Evolutionary conservation across 1,140 invertebrate genomes (phyloP), one percentile per base, ranked within the genome.

Genomic region (Halesus radiatus): DNA sequence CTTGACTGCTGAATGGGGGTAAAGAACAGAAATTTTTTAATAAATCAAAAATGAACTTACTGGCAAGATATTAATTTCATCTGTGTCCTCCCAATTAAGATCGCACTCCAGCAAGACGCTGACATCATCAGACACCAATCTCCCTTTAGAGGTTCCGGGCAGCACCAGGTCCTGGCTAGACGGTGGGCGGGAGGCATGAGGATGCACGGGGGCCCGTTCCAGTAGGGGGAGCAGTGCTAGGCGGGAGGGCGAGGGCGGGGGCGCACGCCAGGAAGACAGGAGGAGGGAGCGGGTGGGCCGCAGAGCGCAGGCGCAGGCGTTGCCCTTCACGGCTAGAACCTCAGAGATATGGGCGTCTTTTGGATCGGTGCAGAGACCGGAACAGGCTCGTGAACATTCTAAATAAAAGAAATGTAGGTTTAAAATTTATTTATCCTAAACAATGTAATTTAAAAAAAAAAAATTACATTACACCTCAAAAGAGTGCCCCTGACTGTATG

Each of bases 361-460:
- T 20, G 82, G 80, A 53, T 81, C 80, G 1, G 29, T 62, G 58
- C 82, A 83, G 0, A 78, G 62, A 10, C 80, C 76, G 7, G 82
- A 83, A 58, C 82, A 83, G 4, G 82, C 82, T 52, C 77, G 32
- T 26, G 80, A 58, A 23, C 80, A 83, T 70, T 79, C 82, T 83
- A 13, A 45, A 60, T 20, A 83, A 81, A 78, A 15, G 52, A 54
- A 53, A 75, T 22, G 20, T 10, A 0, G 10, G 37, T 45, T 45
- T 45, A 10, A 45, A 45, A 45, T 8, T 45, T 13, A 45, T 45
- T 45, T 45, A 45, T 45, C 26, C 26, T 29, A n/a, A n/a, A n/a
- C n/a, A n/a, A n/a, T n/a, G n/a, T n/a, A n/a, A n/a, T n/a, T n/a
- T n/a, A n/a, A n/a, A n/a, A n/a, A n/a, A n/a, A n/a, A n/a, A n/a